Base-by-base conservation (phyloP, 2,888 invertebrate species). In the Erebia palarica region DNA sequence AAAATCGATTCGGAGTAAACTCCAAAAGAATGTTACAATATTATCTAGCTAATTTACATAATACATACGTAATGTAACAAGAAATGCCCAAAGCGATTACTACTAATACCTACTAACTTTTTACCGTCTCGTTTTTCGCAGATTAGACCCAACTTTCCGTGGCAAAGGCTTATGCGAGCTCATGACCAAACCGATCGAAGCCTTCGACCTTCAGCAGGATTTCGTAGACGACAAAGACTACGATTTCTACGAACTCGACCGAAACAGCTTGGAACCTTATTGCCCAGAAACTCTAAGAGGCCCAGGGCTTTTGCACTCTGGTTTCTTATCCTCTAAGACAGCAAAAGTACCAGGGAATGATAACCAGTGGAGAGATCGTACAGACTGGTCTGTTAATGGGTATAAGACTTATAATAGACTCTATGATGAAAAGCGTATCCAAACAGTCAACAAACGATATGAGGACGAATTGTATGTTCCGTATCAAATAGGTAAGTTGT, bases 141-240 rank as follows among this genome's bases (percentile, higher is more conserved):
- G 95, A 82, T 85, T 96, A 81, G 96, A 96, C 84, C 94, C 95
- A 0, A 93, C 94, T 0, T 96, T 96, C 76, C 94, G 95, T 70
- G 95, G 95, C 0, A 96, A 96, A 86, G 96, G 97, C 11, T 95
- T 96, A 36, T 97, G 97, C 81, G 97, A 97, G 86, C 88, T 97
- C 69, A 95, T 96, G 77, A 95, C 96, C 13, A 93, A 96, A 64
- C 96, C 97, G 0, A 93, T 96, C 63, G 93, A 95, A 75, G 94
- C 95, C 47, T 94, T 97, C 84, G 96, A 97, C 81, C 82, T 96
- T 0, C 84, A 90, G 13, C 88, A 94, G 73, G 94, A 94, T 79
- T 94, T 96, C 75, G 92, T 94, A 0, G 94, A 95, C 10, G 96
- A 96, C 79, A 94, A 94, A 44, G 95, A 96, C 77, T 97, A 96